Evolutionary conservation across 2,888 invertebrate species (phyloP), one percentile per base, ranked within the genome.

Genomic region (Chalcosyrphus nemorum): DNA sequence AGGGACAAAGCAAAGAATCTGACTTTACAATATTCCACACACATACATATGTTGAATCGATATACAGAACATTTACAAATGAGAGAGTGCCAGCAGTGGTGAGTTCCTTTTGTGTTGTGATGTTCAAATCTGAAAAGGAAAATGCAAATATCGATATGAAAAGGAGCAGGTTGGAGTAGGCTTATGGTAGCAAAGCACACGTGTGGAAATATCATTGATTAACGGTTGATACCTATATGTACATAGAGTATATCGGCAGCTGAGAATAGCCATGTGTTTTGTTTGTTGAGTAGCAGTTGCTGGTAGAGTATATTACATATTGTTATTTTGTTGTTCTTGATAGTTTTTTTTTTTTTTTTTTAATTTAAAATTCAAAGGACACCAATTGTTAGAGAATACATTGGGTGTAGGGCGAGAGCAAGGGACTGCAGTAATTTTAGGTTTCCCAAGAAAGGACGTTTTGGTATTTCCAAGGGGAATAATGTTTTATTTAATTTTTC

Each of bases 201-300:
- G 74, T 63, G 74, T 54, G 45, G 21, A 15, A 74, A 63, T n/a
- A 63, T 63, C 63, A 74, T 54, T 52, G 63, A 74, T 63, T 54
- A 54, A 32, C 57, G 43, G 45, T 35, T 63, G 24, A 19, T 24
- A 38, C 35, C 52, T n/a, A 66, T 5, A 15, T 24, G n/a, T 21
- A 1, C 27, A 29, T n/a, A 19, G 4, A 15, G 13, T 11, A 5
- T 32, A 35, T 13, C 21, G n/a, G 13, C n/a, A 52, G 65, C 4
- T 50, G 15, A 6, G 47, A 43, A 54, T 27, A 19, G 54, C 52
- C 54, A 45, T 13, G 35, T 65, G 50, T n/a, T 59, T 43, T 43
- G 59, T 19, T 32, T 57, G 17, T 45, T 19, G n/a, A 27, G 27
- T 7, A 13, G 4, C 7, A 24, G 24, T 43, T 9, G 38, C 11